Evolutionary conservation across 64 coral and sea anemone species (phyloP), one percentile per base, ranked within the genome.

Genomic region (Catalaphyllia jardinei): DNA sequence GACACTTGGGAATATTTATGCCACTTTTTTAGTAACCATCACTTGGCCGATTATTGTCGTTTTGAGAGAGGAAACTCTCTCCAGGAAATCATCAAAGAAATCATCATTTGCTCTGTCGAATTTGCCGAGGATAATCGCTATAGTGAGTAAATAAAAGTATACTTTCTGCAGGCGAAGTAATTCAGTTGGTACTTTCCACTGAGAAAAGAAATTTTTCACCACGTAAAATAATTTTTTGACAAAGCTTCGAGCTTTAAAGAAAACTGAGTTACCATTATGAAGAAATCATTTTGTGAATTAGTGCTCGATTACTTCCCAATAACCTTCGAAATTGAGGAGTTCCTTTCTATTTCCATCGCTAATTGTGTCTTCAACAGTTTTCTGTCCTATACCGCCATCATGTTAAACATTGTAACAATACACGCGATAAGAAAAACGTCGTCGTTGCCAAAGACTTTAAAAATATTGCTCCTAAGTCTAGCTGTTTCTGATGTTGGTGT

Each of bases 361-460:
- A 69, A 69, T 69, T 69, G 65, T 69, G 65, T 69, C 65, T 69
- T 69, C 24, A 69, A 69, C 65, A 28, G 10, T 69, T 69, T 69
- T 4, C 24, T 69, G 9, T 24, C 65, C 11, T 27, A 69, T 27
- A 25, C 10, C 65, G 22, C 65, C 65, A 69, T 69, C 11, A 27
- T 69, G 65, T 29, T 27, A n/a, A 69, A 69, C 65, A 69, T 29
- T 4, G 22, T 69, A 69, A n/a, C 65, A 27, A 69, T 69, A 5
- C 10, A n/a, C 24, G 65, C 24, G 2, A 69, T 69, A 69, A 24
- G 65, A 69, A 69, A n/a, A 69, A 27, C 22, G 22, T 10, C 65
- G 65, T 69, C 65, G 33, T 35, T 35, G 33, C 33, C 33, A 35
- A 35, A 35, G 33, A 35, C 33, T 35, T 35, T 35, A 69, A 69